Percentiles rank a stretch among this genome's conserved stretches.
Conservation (phyloP, 2,113 vertebrate genomes). For the Apeltes quadracus region DNA sequence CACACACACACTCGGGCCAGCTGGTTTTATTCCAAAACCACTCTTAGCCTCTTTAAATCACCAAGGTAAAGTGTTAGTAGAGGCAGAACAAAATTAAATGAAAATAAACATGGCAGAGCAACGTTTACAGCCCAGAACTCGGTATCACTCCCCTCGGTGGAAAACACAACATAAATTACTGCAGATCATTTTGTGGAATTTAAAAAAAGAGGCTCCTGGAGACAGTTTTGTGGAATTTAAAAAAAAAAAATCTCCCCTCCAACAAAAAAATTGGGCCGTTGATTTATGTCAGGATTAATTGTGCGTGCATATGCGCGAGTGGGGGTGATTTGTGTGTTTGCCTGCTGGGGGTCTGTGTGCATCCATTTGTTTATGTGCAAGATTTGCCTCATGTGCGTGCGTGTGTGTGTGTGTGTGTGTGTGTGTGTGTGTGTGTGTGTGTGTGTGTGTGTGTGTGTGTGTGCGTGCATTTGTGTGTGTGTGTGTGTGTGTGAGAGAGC, state of each 20-base stretch:
- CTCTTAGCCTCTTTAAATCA: constrained; percentile 74
- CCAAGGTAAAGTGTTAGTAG: constrained; percentile 73
- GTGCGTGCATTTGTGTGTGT: constrained; percentile 6
- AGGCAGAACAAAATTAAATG: constrained; percentile 75
- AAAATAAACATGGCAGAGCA: constrained; percentile 76
- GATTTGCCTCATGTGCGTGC: constrained; percentile 36
- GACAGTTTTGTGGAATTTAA: constrained; percentile 69
- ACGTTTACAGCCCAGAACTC: constrained; percentile 75
- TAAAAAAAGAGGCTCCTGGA: no score
- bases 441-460: constrained; percentile 24
- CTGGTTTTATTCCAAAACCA: constrained; percentile 67
- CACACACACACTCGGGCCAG: constrained; percentile 31
- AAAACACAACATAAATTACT: constrained; percentile 75
- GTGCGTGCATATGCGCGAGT: constrained; percentile 45
- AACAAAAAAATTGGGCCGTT: constrained; percentile 57
- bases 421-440: constrained; percentile 21
- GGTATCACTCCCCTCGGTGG: constrained; percentile 73
- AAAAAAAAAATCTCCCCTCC: constrained; percentile 47
- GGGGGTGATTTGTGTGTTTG: constrained; percentile 25
- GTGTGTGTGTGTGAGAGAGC: constrained; percentile 11
- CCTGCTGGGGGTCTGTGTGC: constrained; percentile 56
- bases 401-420: constrained; percentile 34
- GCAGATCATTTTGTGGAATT: constrained; percentile 73
- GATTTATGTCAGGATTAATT: constrained; percentile 71
- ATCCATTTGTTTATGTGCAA: constrained; percentile 56